These are phyloP conservation scores for Luidia sarsii DNA, from an alignment of 53 echinoderm and acorn worm genomes.

Conservation along the genomic window DNA sequence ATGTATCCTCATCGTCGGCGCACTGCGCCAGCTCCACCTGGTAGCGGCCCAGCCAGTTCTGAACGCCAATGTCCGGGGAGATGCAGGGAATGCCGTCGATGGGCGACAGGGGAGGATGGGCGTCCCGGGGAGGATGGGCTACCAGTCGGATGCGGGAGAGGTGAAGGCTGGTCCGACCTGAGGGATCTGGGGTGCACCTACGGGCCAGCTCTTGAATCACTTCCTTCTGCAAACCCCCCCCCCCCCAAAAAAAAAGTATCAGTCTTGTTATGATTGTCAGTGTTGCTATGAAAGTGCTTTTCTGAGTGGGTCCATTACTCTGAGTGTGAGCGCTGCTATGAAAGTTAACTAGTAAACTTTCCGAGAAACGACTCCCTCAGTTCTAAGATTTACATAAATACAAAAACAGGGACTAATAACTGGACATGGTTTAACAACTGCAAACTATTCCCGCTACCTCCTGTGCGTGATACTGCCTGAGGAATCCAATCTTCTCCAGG, in stretches of 20 bases:
- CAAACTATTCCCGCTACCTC: too few relatives aligned
- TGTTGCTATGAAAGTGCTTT: too few relatives aligned
- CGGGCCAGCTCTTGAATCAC: conserved; percentile 40
- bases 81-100: conserved; percentile 11
- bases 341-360: too few relatives aligned
- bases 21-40: conserved; percentile 27
- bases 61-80: conserved; percentile 2
- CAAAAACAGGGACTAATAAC: too few relatives aligned
- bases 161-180: conserved; percentile 22
- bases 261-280: too few relatives aligned
- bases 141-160: conserved; percentile 44
- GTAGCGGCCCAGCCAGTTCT: conserved; percentile 41
- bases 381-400: too few relatives aligned
- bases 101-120: background rate
- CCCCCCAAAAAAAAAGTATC: background rate
- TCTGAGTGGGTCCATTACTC: too few relatives aligned
- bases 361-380: too few relatives aligned
- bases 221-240: conserved; percentile 34
- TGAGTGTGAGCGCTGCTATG: too few relatives aligned
- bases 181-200: conserved; percentile 38
- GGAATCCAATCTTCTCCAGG: conserved; percentile 70
- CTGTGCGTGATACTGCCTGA: conserved; percentile 53
- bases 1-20: background rate
- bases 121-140: conserved; percentile 10
- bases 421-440: too few relatives aligned